A percentile compares a stretch with the other conserved stretches of the same genome.
These are phyloP conservation scores for Passer montanus DNA, from an alignment of 2,113 vertebrate genomes.

Conservation along the genomic window DNA sequence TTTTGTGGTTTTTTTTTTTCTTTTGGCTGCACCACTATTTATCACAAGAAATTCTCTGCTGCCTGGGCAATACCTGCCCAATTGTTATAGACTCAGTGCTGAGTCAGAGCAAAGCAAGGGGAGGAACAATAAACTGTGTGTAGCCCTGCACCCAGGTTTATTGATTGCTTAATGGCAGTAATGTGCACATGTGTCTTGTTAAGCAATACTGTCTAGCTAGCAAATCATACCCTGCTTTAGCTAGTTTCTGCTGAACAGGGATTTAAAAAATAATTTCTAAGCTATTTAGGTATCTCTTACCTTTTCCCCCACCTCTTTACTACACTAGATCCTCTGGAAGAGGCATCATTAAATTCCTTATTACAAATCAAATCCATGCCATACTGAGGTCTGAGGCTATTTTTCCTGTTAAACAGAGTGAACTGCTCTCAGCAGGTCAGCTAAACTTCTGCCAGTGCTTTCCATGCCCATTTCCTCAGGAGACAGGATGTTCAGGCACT, in stretches of 20 bases:
- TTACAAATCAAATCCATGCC: not conserved
- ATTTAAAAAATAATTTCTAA: not conserved
- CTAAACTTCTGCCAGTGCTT: not conserved
- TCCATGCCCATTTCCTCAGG: not conserved
- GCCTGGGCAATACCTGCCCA: not conserved
- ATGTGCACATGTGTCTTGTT: not conserved
- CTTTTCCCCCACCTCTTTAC: not conserved
- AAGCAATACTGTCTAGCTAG: not conserved
- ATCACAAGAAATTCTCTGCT: not conserved
- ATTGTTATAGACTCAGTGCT: not conserved
- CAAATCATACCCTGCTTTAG: not conserved
- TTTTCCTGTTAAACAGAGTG: not conserved
- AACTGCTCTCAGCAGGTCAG: not conserved
- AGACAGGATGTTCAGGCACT: not conserved
- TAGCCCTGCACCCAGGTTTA: not conserved
- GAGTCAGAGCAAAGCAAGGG: not conserved
- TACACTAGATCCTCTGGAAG: not conserved
- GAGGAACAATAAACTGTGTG: not conserved
- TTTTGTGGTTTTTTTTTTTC: too few relatives aligned
- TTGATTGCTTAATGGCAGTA: constrained; percentile 29
- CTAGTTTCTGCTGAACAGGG: not conserved
- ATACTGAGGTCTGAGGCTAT: not conserved
- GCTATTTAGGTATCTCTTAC: not conserved
- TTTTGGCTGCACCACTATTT: not conserved
- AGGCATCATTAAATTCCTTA: not conserved